Evolutionary conservation across 2,113 vertebrate genomes (phyloP), one percentile per base, ranked within the genome.

Genomic region (Thryonomys swinderianus): DNA sequence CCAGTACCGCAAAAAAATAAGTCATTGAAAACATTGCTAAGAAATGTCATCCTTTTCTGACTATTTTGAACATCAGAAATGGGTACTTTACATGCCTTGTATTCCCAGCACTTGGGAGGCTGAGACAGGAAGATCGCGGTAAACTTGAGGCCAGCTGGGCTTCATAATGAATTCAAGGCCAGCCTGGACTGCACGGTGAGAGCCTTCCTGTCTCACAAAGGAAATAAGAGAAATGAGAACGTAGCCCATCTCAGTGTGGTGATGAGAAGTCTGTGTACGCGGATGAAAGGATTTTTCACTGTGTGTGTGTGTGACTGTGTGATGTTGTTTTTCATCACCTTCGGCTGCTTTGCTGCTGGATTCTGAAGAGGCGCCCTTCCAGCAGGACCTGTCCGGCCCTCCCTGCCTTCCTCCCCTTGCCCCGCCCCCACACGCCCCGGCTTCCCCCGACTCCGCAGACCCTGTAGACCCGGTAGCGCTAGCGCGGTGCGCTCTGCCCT

Each of bases 21-120:
- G 48, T 51, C 48, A 51, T 30, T 93, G 37, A 91, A 91, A 90
- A 92, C 7, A 3, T 74, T 88, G 88, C 71, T 71, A 37, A 74
- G 45, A 93, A 90, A 88, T 27, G 0, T 32, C n/a, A 61, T 25
- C 34, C 17, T 88, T 25, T 91, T 4, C 2, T 51, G 45, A 81
- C 34, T 89, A 0, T 42, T 91, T 37, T 71, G 18, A 81, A 66
- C 27, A 73, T 21, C 8, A 73, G 37, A n/a, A 27, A 57, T 32
- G 53, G 21, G 25, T 80, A 74, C 13, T 92, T 53, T 32, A 78
- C 48, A 78, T 16, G 18, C 48, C 69, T 61, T 78, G 30, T 53
- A 78, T 53, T 78, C 7, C 74, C 48, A 78, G 74, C 48, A 53
- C 7, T 34, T 51, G 48, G 18, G 45, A 53, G 27, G 30, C 48